phyloP scores from a whole-genome alignment of 2,888 invertebrate species.

The Epistrophe eligans region DNA sequence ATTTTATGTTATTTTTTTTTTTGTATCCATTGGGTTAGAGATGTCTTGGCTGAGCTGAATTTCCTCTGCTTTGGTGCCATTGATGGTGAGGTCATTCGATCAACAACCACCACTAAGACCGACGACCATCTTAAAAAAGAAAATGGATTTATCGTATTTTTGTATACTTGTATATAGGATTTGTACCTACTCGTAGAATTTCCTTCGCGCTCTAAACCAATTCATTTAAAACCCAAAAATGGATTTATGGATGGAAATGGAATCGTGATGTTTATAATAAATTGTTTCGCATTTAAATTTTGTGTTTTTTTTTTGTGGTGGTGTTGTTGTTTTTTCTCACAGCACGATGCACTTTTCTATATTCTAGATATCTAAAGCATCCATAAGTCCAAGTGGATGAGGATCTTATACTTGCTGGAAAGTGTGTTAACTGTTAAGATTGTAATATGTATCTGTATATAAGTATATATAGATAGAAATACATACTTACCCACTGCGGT shows the following conservation, averaged over 20 bases:
- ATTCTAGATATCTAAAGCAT: slow-evolving; percentile 16
- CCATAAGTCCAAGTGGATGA: slow-evolving; percentile 18
- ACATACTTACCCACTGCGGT: too few relatives aligned
- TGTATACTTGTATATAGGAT: not conserved
- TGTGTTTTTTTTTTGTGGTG: too few relatives aligned
- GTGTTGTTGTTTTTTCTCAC: slow-evolving; percentile 1
- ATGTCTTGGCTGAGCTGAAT: slow-evolving; percentile 16
- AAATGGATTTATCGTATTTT: slow-evolving; percentile 55
- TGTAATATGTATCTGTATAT: not conserved
- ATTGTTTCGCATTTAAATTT: slow-evolving; percentile 76
- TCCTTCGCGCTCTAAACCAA: slow-evolving; percentile 54
- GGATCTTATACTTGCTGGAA: slow-evolving; percentile 31
- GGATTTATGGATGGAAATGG: slow-evolving; percentile 75
- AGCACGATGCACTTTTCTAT: slow-evolving; percentile 56
- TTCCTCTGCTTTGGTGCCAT: slow-evolving; percentile 37
- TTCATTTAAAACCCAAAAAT: slow-evolving; percentile 77
- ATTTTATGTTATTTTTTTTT: slow-evolving; percentile 15
- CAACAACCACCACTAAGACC: slow-evolving; percentile 4
- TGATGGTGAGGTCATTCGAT: slow-evolving; percentile 60
- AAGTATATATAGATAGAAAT: not conserved
- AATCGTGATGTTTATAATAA: slow-evolving; percentile 82
- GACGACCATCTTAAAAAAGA: slow-evolving; percentile 27
- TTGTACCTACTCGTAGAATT: slow-evolving; percentile 62
- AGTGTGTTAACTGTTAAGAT: slow-evolving; percentile 21
- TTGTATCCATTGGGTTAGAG: slow-evolving; percentile 12